Base-by-base conservation (phyloP, 2,888 invertebrate species). In the Papilio protenor region DNA sequence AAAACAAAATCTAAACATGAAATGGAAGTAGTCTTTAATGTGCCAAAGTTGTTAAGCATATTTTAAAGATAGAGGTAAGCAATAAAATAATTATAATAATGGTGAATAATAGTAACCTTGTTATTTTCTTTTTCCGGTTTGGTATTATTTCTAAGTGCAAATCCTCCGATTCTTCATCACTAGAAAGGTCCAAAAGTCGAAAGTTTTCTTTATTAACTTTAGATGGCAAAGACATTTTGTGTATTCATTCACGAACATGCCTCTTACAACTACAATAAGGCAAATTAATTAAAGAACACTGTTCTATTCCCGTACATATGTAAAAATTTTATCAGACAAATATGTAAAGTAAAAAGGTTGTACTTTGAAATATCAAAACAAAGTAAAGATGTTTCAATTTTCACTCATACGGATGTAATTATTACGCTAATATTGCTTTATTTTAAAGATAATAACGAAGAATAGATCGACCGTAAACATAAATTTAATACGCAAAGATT, bases 141-240 rank as follows among this genome's bases (percentile, higher is more conserved):
- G 95, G 95, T 79, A 95, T 95, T 78, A 96, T 92, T 87, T 96
- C 95, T 87, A 96, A 86, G 85, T 96, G 96, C 66, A 96, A 92
- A 79, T 96, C 93, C 80, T 96, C 96, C 0, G 96, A 96, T 69
- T 95, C 96, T 81, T 95, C 96, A 80, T 96, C 96, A 79, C 96
- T 96, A 74, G 96, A 95, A 80, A 96, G 87, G 85, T 96, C 96
- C 84, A 96, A 87, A 70, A 96, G 94, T 83, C 96, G 95, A 87
- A 96, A 96, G 81, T 96, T 96, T 91, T 96, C 96, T 86, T 96
- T 96, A 85, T 95, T 95, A 84, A 92, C 89, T 88, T 92, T 95
- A 49, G 90, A 87, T 79, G 92, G 89, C 83, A 89, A 82, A 81
- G 93, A 91, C 94, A 94, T 94, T 83, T 86, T 91, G 69, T 49